phyloP scores from a whole-genome alignment of 2,888 invertebrate species.

The Tubulanus polymorphus region DNA sequence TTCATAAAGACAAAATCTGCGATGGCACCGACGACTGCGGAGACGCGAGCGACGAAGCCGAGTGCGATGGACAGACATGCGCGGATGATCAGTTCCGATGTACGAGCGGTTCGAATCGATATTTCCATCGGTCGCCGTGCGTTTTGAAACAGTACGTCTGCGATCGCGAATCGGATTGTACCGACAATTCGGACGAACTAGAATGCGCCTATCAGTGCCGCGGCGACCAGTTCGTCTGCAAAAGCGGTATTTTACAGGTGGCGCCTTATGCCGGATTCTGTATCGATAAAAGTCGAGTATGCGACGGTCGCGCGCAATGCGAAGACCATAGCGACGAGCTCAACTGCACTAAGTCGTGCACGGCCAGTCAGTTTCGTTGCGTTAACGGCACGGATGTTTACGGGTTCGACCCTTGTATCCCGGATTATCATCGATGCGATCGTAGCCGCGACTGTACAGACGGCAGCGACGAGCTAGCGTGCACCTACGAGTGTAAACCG shows the following conservation, averaged over 20 bases:
- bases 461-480: constrained; percentile 13
- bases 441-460: constrained; percentile 11
- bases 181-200: not conserved
- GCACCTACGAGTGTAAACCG: constrained; percentile 1
- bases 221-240: not conserved
- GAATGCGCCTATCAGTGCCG: not conserved
- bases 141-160: not conserved
- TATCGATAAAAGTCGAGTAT: not conserved
- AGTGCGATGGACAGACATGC: constrained; percentile 10
- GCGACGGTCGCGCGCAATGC: not conserved
- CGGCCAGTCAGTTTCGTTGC: not conserved
- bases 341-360: not conserved
- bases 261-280: not conserved
- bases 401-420: not conserved
- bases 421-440: no score
- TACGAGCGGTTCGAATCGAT: constrained; percentile 6
- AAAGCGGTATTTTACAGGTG: not conserved
- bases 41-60: not conserved
- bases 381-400: not conserved
- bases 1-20: not conserved
- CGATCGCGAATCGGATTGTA: not conserved
- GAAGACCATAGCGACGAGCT: not conserved
- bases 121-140: no score
- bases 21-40: not conserved
- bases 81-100: constrained; percentile 13